A percentile compares a stretch with the other conserved stretches of the same genome.
Conservation (phyloP, 2,888 invertebrate species). For the Mythimna pallens region DNA sequence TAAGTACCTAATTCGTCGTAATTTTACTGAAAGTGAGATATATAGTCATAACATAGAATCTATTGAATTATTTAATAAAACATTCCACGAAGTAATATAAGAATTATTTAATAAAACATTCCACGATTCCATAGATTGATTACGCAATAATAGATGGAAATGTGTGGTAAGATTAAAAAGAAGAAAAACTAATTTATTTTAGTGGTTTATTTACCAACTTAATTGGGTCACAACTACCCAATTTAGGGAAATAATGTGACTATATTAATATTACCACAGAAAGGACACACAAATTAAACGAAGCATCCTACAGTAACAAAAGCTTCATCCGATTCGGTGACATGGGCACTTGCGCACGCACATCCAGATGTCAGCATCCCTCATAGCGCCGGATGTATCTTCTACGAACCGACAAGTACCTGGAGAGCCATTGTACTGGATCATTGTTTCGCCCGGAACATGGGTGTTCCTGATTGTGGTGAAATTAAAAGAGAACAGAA, state of each 20-base stretch:
- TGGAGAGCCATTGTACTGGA: slow-evolving; percentile 52
- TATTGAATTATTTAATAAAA: not conserved
- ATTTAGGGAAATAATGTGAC: not conserved
- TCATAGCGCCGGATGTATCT: slow-evolving; percentile 67
- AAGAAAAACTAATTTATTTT: not conserved
- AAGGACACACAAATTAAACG: not conserved
- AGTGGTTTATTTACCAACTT: too few species aligned
- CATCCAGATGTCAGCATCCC: slow-evolving; percentile 63
- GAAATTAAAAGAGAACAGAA: slow-evolving; percentile 7
- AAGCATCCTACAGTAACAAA: slow-evolving; percentile 17
- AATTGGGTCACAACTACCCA: not conserved
- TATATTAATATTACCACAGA: not conserved
- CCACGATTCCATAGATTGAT: not conserved
- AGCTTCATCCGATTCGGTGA: slow-evolving; percentile 25
- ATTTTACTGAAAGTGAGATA: not conserved
- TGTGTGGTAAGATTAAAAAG: not conserved
- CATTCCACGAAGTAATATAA: not conserved
- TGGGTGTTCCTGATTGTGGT: slow-evolving; percentile 29
- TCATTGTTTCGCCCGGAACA: slow-evolving; percentile 53
- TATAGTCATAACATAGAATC: slow-evolving; percentile 1
- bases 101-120: not conserved
- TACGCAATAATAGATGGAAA: not conserved
- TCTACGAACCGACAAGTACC: slow-evolving; percentile 61
- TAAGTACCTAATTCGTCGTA: not conserved
- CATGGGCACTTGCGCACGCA: slow-evolving; percentile 54